A percentile compares a stretch with the other conserved stretches of the same genome.
Conservation (phyloP, 2,113 vertebrate species). For the Trematocara marginatum region DNA sequence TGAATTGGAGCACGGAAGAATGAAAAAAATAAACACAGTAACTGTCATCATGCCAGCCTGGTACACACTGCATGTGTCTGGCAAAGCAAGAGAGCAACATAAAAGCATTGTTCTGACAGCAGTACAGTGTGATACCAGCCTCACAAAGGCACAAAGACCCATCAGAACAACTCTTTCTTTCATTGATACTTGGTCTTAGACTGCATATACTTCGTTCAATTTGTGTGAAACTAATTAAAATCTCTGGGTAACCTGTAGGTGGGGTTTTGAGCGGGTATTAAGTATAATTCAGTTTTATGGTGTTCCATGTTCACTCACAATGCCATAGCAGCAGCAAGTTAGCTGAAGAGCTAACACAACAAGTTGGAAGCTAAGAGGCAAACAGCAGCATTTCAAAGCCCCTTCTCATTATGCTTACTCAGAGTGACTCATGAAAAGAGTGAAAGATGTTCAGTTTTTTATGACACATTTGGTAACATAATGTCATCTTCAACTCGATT, state of each 20-base stretch:
- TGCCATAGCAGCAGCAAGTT: not conserved
- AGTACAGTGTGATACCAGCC: not conserved
- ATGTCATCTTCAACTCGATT: not conserved
- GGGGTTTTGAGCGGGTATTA: fast-evolving
- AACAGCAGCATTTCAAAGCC: not conserved
- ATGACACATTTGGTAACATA: not conserved
- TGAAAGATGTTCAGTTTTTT: not conserved
- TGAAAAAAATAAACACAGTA: not conserved
- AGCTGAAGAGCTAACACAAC: not conserved
- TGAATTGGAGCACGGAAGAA: not conserved
- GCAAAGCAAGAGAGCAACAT: not conserved
- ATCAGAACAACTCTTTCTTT: not conserved
- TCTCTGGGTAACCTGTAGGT: not conserved
- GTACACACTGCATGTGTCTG: not conserved
- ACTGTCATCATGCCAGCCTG: not conserved
- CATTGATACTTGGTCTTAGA: not conserved
- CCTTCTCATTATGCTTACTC: not conserved
- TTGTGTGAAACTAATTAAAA: not conserved
- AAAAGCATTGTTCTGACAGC: not conserved
- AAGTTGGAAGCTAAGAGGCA: not conserved
- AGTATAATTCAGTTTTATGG: not conserved
- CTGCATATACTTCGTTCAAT: not conserved
- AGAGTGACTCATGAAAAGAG: not conserved
- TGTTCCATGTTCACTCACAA: not conserved
- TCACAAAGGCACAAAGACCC: not conserved